Percentiles rank a stretch among this genome's conserved stretches.
Conservation (phyloP, 1,140 invertebrate species). For the Habropoda laboriosa region DNA sequence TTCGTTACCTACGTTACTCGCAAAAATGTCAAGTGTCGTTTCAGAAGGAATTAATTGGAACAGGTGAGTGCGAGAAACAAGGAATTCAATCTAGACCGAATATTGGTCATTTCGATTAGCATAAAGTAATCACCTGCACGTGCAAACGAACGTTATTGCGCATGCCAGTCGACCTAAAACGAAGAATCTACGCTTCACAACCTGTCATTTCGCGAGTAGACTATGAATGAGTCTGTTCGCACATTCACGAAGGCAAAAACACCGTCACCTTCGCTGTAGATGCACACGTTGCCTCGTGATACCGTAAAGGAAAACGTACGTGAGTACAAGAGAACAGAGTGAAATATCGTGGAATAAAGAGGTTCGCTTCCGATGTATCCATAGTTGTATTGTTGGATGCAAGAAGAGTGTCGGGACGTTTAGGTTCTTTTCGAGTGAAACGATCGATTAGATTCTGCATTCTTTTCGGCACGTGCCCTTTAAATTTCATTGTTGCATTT, state of each 20-base stretch:
- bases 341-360: background rate
- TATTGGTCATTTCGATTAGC: background rate
- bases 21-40: background rate
- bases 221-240: constrained; percentile 4
- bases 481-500: too few relatives aligned
- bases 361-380: too few relatives aligned
- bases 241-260: background rate
- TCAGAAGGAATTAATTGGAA: background rate
- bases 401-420: too few relatives aligned
- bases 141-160: background rate
- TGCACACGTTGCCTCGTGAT: background rate
- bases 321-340: background rate
- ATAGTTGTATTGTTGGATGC: too few relatives aligned
- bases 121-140: constrained; percentile 18
- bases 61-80: background rate
- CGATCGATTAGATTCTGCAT: too few relatives aligned
- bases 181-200: constrained; percentile 21
- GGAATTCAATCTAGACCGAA: background rate
- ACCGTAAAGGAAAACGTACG: background rate
- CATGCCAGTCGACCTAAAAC: constrained; percentile 5
- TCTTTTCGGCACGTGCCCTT: too few relatives aligned
- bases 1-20: background rate
- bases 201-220: constrained; percentile 12
- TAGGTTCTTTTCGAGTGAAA: too few relatives aligned
- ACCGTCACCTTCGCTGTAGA: background rate